Evolutionary conservation across 2,888 invertebrate genomes (phyloP).

Genomic region (Junonia oenone): DNA sequence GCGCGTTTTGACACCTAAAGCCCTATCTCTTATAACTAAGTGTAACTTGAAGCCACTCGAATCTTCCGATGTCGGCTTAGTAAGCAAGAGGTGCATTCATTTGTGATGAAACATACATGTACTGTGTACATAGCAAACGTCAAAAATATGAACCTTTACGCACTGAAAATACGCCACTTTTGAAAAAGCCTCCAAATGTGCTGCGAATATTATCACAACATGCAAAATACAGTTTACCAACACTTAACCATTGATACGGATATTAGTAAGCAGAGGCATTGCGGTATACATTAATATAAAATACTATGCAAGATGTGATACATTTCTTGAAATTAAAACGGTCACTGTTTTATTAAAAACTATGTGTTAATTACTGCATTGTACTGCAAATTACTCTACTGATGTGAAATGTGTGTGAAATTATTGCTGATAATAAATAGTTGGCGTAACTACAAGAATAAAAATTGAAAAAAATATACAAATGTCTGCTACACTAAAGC

Average conservation of each 20-base stretch:
- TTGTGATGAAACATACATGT: too few species aligned
- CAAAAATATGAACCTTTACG: too few species aligned
- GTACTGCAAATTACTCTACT: neutral
- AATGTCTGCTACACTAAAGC: neutral
- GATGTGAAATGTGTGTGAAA: neutral
- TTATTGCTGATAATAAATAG: neutral
- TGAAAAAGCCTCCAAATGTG: constrained; percentile 30
- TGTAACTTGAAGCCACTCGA: too few species aligned
- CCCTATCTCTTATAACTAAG: too few species aligned
- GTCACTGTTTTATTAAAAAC: constrained; percentile 32
- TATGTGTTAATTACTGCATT: constrained; percentile 33
- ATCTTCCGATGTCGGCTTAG: too few species aligned
- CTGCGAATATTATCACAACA: constrained; percentile 50
- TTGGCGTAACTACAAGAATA: constrained; percentile 13
- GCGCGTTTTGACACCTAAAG: too few species aligned
- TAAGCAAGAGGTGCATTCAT: too few species aligned
- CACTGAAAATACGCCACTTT: too few species aligned
- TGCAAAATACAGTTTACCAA: constrained; percentile 36
- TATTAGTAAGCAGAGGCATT: constrained; percentile 30
- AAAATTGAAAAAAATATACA: too few species aligned
- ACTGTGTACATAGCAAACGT: too few species aligned
- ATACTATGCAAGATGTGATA: constrained; percentile 17
- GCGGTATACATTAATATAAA: constrained; percentile 14
- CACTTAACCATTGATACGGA: constrained; percentile 18
- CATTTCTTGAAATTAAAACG: constrained; percentile 33